Evolutionary conservation across 2,113 vertebrate species (phyloP).

Genomic region (Mesitornis unicolor): DNA sequence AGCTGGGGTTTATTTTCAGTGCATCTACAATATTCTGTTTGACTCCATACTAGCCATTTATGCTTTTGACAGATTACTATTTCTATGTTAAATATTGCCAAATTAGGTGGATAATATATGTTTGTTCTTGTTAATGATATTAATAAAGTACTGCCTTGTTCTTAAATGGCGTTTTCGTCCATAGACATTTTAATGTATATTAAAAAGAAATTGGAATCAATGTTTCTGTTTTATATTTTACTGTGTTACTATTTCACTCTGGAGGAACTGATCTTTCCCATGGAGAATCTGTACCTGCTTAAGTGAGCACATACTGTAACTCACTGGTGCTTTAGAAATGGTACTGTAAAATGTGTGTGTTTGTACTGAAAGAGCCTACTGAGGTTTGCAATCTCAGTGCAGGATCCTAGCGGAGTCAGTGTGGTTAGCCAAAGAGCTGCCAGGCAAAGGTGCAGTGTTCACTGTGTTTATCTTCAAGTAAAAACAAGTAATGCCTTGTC

Average conservation of each 20-base stretch:
- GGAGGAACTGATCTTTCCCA: neutral
- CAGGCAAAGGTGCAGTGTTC: neutral
- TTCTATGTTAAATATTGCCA: neutral
- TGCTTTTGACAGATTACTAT: neutral
- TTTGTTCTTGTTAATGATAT: neutral
- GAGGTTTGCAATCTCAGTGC: neutral
- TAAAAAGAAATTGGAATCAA: neutral
- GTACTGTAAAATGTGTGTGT: neutral
- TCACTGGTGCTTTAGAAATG: neutral
- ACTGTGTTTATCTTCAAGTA: neutral
- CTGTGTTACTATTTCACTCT: neutral
- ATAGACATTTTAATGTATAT: neutral
- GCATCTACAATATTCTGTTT: neutral
- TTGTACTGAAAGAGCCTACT: neutral
- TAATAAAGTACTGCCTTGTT: neutral
- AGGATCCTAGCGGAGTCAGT: neutral
- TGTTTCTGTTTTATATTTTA: neutral
- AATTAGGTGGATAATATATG: neutral
- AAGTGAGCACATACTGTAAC: neutral
- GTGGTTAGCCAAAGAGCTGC: neutral
- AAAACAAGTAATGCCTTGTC: conserved; percentile 24
- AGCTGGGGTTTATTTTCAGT: accelerated
- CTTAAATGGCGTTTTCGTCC: neutral
- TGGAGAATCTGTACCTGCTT: neutral
- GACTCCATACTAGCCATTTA: too few species aligned